phyloP scores from a whole-genome alignment of 2,113 vertebrate species.

The Heptranchias perlo region DNA sequence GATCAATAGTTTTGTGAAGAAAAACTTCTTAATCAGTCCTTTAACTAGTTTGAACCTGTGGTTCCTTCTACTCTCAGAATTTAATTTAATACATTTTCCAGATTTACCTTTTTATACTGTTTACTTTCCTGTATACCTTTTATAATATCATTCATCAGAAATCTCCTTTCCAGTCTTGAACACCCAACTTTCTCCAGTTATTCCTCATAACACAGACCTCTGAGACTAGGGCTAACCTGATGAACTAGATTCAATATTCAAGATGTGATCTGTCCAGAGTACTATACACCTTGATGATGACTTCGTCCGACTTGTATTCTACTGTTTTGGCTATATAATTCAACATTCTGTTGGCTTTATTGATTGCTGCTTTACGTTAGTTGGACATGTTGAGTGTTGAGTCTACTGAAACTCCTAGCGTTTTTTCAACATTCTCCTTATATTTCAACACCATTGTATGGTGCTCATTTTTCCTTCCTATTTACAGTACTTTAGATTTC shows the following conservation, averaged over 20 bases:
- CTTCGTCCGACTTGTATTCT: neutral
- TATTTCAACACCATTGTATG: too few relatives aligned
- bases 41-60: neutral
- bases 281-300: neutral
- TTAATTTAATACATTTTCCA: neutral
- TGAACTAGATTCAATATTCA: neutral
- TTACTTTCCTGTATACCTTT: neutral
- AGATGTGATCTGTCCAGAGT: neutral
- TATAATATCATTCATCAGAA: neutral
- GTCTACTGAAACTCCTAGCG: too few relatives aligned
- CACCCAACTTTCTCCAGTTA: neutral
- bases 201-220: neutral
- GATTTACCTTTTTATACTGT: neutral
- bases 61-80: neutral
- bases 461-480: too few relatives aligned
- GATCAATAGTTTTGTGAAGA: neutral
- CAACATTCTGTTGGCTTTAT: neutral
- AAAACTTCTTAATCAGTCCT: neutral
- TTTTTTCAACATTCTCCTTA: too few relatives aligned
- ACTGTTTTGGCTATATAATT: neutral
- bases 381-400: too few relatives aligned
- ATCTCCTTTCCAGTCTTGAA: neutral
- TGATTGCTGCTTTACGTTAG: too few relatives aligned
- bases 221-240: neutral
- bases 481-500: too few relatives aligned